Evolutionary conservation across 2,113 vertebrate genomes (phyloP), one percentile per base, ranked within the genome.

Genomic region (Smithornis capensis): DNA sequence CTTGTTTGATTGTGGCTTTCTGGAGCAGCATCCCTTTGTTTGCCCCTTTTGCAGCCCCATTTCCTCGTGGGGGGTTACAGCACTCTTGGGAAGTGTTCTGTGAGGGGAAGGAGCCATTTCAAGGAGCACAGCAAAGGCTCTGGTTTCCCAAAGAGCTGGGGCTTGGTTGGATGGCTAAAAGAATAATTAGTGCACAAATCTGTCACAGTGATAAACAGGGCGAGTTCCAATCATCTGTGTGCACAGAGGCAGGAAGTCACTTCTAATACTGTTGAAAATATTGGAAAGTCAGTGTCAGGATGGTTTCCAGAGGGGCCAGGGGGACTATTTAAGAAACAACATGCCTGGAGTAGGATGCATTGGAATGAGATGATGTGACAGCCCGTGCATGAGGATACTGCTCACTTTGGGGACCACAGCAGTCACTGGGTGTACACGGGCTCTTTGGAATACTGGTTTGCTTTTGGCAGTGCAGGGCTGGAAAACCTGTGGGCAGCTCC

Each of bases 161-260:
- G 69, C 69, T 83, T 60, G 35, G 44, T 64, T 78, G 76, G 33
- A 42, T 29, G 37, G 60, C 52, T 52, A 12, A 55, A 74, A 50
- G 45, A 62, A 52, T 79, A 75, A 94, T 88, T 86, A 90, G 60
- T 1, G 3, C 14, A 50, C 76, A 37, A 78, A 62, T 40, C 83
- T 94, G 79, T 83, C 90, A 71, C 40, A 21, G 40, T 64, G 70
- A 71, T 73, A 89, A 84, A 75, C 78, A 89, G 73, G 78, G 60
- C 47, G 60, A 74, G 49, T 74, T 82, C 45, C 45, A 45, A 45
- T 56, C 45, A 64, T 85, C 88, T 85, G 79, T 88, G 82, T 85
- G 65, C 90, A 85, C 33, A 52, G 74, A 94, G 87, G 83, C 70
- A 74, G 78, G 83, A 88, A 88, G 69, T 92, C 83, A 69, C 83